Base-by-base conservation (phyloP, 2,113 vertebrate genomes). In the Microcebus griseorufus region DNA sequence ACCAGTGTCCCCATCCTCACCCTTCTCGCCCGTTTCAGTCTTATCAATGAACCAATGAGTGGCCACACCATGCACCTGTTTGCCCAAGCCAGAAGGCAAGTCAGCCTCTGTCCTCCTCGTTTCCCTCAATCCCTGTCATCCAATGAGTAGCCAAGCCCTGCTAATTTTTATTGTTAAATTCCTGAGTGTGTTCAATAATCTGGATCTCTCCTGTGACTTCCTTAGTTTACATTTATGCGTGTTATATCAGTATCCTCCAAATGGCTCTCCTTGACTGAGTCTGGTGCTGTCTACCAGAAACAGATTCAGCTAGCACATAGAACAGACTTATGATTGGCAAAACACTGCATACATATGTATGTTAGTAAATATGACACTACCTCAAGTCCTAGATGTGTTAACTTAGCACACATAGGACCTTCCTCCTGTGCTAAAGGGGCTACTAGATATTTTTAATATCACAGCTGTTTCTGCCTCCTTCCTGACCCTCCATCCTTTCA, bases 101-200 rank as follows among this genome's bases (percentile, higher is more conserved):
- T 27, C 58, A 60, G 5, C 7, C 17, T 29, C 29, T 48, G 0
- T 48, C 6, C 4, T 1, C 14, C 3, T 13, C 23, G 25, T 42
- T 62, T 67, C 53, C 20, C 12, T 80, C 29, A 48, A 3, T 81
- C 76, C 22, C 51, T 8, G 62, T 42, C 65, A 39, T 58, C 18
- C 32, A 58, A 12, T 60, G 34, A 84, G 2, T 22, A 55, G 4
- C 29, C n/a, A 64, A 25, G 23, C 27, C 42, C n/a, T 92, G 6
- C 65, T 58, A 4, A 64, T 87, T 95, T 84, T 45, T 48, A 18
- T 65, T 69, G 58, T 55, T 55, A 7, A 58, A 7, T 89, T 75
- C 75, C 53, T 55, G 45, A 62, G 4, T 78, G 34, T 13, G 0
- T 42, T 84, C 22, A 6, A 5, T 67, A 55, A 64, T 39, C 29